Conservation (phyloP, 1,140 invertebrate genomes). For the Drosophila tani region DNA sequence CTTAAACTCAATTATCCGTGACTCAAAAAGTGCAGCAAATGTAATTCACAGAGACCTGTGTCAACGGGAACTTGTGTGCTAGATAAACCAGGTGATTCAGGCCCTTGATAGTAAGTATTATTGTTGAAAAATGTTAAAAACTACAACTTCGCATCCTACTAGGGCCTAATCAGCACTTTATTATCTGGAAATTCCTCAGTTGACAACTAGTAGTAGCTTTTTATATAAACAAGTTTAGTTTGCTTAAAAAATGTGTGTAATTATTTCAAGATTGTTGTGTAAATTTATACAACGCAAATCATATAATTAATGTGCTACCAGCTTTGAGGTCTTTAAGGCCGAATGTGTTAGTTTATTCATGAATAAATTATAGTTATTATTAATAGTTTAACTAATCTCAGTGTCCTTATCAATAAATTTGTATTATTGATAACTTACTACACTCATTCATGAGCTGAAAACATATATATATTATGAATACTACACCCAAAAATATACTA, state of each 20-base stretch:
- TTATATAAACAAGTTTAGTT: constrained; percentile 8
- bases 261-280: neutral
- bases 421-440: neutral
- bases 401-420: constrained; percentile 15
- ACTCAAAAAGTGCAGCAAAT: neutral
- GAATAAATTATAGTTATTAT: constrained; percentile 3
- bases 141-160: neutral
- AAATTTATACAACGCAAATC: constrained; percentile 4
- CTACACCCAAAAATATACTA: no score
- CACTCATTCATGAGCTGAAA: neutral
- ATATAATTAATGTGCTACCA: constrained; percentile 6
- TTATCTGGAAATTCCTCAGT: constrained; percentile 1
- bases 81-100: constrained; percentile 4
- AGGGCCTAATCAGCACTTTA: neutral
- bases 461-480: no score
- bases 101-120: neutral
- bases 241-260: constrained; percentile 9
- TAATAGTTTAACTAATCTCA: neutral
- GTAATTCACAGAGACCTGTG: neutral
- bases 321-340: no score
- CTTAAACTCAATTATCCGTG: constrained; percentile 1
- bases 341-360: neutral
- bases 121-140: neutral
- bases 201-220: neutral
- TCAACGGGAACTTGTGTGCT: neutral